Evolutionary conservation across 2,888 invertebrate genomes (phyloP), one percentile per base, ranked within the genome.

Genomic region (Sesamia inferens): DNA sequence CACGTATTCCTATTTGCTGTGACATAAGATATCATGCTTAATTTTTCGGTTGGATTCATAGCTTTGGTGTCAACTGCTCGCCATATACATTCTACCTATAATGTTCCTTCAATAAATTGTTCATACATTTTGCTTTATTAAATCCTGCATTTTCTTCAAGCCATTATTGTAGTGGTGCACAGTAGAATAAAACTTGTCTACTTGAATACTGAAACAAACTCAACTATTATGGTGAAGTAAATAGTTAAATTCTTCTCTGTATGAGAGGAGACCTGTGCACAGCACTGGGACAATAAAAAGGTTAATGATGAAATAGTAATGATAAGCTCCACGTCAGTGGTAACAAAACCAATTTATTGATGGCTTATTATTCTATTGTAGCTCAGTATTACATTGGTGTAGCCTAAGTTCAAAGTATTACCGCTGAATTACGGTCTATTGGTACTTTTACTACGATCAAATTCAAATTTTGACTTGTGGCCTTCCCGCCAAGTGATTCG

Each of bases 1-100:
- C 85, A 89, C 84, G 83, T 85, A 79, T 84, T 86, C 67, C 67
- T 75, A 64, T 85, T 73, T 81, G 65, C 76, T 71, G 61, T 81
- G 74, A 83, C 63, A 81, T 71, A 79, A 77, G 68, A 73, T 80
- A 78, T 79, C 81, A 73, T 75, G 77, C 78, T 70, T 76, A 79
- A 71, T 70, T 76, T 77, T 72, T 42, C 58, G 24, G 39, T 16
- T 71, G 72, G 42, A 44, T 62, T 64, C 42, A 58, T 44, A 59
- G 57, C 31, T 58, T 24, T 58, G 22, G 47, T 24, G 31, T 22
- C 16, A 55, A 39, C 13, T 58, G 22, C 42, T 16, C 44, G 13
- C 31, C 31, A 59, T 16, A 24, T n/a, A 31, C 7, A 54, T 39
- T 65, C 4, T 39, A 39, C 39, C 39, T 39, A 39, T 39, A n/a